Evolutionary conservation across 2,113 vertebrate genomes (phyloP), one percentile per base, ranked within the genome.

Genomic region (Lontra canadensis): DNA sequence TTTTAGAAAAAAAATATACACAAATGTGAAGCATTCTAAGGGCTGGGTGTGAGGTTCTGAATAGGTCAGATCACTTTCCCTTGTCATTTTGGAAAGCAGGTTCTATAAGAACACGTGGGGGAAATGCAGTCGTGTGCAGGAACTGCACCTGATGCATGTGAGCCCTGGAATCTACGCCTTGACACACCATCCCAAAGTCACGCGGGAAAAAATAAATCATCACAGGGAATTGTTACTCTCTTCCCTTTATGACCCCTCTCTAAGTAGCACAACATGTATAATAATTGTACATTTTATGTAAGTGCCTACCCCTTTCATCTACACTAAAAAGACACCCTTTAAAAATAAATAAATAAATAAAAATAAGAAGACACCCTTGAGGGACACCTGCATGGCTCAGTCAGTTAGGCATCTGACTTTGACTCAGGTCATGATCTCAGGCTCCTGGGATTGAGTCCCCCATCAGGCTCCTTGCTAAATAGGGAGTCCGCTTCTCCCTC

Each of bases 111-210:
- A 6, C 1, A 57, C 29, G 49, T 29, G 29, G n/a, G 15, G 18
- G 0, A 85, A 39, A 49, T 1, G 4, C 11, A 17, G 4, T 18
- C 10, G 1, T 12, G 29, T 25, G 23, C 23, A 57, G 2, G 14
- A 52, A 73, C 26, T 79, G 17, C 25, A 36, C 6, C 3, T 0
- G 18, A 7, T 44, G 17, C 17, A 36, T 0, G 1, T n/a, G 21
- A 13, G 25, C 18, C 14, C 47, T 39, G 34, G 31, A 84, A 65
- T 20, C 10, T 26, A 11, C 4, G 21, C 71, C 71, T 55, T 31
- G 21, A 42, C 36, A 44, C 34, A 74, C 10, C n/a, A 18, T 13
- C 49, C 18, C 25, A 25, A 36, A 55, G 34, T 6, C n/a, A 44
- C 10, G 39, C 42, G n/a, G 39, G 67, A n/a, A 69, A 82, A 83